These are phyloP conservation scores for Endotricha flammealis DNA, from an alignment of 2,888 invertebrate genomes.

Conservation along the genomic window DNA sequence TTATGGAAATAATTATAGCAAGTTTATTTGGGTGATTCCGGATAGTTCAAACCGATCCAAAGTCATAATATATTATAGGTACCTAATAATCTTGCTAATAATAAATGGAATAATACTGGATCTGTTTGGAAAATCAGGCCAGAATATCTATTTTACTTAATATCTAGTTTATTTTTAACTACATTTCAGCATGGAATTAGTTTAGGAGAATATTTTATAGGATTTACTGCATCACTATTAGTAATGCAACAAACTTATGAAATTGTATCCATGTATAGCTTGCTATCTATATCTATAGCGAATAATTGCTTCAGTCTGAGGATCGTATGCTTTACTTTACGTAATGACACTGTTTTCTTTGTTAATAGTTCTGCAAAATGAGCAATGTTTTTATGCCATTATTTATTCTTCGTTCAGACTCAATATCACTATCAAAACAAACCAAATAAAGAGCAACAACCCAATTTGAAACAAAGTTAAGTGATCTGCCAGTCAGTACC, in stretches of 20 bases:
- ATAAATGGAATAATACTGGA: no score
- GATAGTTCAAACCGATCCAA: no score
- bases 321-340: slow-evolving; percentile 57
- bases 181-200: not conserved
- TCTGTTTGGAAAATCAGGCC: no score
- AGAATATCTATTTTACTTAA: no score
- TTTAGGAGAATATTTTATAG: slow-evolving; percentile 21
- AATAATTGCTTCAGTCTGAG: slow-evolving; percentile 63
- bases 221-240: slow-evolving; percentile 71
- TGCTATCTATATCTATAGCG: slow-evolving; percentile 48
- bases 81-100: no score
- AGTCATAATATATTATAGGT: no score
- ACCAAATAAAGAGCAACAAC: slow-evolving; percentile 7
- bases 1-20: no score
- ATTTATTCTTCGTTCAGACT: not conserved
- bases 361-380: slow-evolving; percentile 54
- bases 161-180: no score
- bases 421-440: slow-evolving; percentile 26
- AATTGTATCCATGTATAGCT: slow-evolving; percentile 58
- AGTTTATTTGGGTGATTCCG: no score
- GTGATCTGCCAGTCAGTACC: slow-evolving; percentile 27
- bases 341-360: slow-evolving; percentile 54
- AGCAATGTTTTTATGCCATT: slow-evolving; percentile 31
- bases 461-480: slow-evolving; percentile 21
- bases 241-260: slow-evolving; percentile 62